Conservation (phyloP, 2,113 vertebrate genomes). For the Python bivittatus region DNA sequence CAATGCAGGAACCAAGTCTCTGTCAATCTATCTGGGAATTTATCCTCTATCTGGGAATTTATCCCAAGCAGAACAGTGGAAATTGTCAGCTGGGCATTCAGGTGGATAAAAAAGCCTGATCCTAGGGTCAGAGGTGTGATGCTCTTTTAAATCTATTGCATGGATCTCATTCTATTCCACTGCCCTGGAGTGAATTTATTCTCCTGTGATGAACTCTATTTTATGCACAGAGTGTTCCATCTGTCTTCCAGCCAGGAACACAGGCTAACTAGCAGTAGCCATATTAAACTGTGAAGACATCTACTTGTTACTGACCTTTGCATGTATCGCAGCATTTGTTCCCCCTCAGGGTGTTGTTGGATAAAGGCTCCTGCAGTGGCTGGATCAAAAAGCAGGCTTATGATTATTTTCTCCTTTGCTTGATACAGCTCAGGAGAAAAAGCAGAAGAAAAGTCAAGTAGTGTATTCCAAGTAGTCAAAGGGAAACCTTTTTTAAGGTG, state of each 20-base stretch:
- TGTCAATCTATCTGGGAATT: not conserved
- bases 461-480: slow-evolving; percentile 7
- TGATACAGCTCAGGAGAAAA: slow-evolving; percentile 21
- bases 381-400: not conserved
- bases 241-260: slow-evolving; percentile 10
- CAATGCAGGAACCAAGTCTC: not conserved
- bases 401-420: slow-evolving; percentile 16
- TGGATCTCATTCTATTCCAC: not conserved
- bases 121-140: not conserved
- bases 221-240: slow-evolving; percentile 12
- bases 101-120: not conserved
- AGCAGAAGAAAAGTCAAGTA: slow-evolving; percentile 20
- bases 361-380: not conserved
- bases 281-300: not conserved
- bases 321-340: slow-evolving; percentile 33
- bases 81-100: not conserved
- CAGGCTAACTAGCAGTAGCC: not conserved
- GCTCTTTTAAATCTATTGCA: not conserved
- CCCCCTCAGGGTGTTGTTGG: slow-evolving; percentile 26
- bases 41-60: not conserved
- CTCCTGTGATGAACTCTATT: not conserved
- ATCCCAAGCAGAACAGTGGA: not conserved
- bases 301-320: slow-evolving; percentile 35
- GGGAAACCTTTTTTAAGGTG: slow-evolving; percentile 23
- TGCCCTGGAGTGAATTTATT: not conserved